A percentile compares a stretch with the other conserved stretches of the same genome.
These are phyloP conservation scores for Linurgus olivaceus DNA, from an alignment of 2,797 vertebrate species.

Conservation along the genomic window DNA sequence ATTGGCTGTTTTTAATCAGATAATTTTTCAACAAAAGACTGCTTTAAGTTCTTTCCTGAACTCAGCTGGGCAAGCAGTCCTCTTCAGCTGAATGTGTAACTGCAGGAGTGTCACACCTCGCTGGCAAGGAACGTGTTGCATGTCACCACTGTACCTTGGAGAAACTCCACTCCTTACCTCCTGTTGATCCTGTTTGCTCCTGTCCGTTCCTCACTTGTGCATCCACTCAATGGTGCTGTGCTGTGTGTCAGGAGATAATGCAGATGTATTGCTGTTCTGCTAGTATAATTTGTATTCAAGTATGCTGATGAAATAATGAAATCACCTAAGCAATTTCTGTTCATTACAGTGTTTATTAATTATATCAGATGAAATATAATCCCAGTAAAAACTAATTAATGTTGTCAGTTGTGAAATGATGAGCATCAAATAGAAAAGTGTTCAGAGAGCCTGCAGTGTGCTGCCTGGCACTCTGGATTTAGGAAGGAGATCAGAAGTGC, in stretches of 20 bases:
- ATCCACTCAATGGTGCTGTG: slow-evolving; percentile 68
- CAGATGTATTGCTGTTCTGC: slow-evolving; percentile 61
- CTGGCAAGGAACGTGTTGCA: slow-evolving; percentile 55
- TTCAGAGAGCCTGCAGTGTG: slow-evolving; percentile 3
- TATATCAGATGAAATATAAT: slow-evolving; percentile 34
- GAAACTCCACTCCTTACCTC: slow-evolving; percentile 46
- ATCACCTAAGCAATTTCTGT: slow-evolving; percentile 56
- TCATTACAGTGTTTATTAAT: slow-evolving; percentile 64
- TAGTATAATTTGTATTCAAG: slow-evolving; percentile 56
- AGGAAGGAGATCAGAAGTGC: slow-evolving; percentile 13
- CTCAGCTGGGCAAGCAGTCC: slow-evolving; percentile 54
- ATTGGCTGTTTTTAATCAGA: slow-evolving; percentile 54
- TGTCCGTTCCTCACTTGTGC: slow-evolving; percentile 17
- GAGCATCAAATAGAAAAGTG: slow-evolving; percentile 1
- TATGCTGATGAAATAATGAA: slow-evolving; percentile 64
- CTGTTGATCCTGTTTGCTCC: not conserved
- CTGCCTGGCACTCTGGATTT: slow-evolving; percentile 11
- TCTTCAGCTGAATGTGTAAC: slow-evolving; percentile 59
- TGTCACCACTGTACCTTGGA: slow-evolving; percentile 62
- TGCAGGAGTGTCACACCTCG: slow-evolving; percentile 22
- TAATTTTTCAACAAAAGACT: slow-evolving; percentile 53
- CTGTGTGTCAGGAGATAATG: slow-evolving; percentile 67
- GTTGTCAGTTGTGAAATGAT: slow-evolving; percentile 34
- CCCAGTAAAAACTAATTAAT: slow-evolving; percentile 31
- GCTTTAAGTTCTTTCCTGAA: slow-evolving; percentile 51